phyloP scores from a whole-genome alignment of 1,140 invertebrate genomes.

The Riptortus pedestris region DNA sequence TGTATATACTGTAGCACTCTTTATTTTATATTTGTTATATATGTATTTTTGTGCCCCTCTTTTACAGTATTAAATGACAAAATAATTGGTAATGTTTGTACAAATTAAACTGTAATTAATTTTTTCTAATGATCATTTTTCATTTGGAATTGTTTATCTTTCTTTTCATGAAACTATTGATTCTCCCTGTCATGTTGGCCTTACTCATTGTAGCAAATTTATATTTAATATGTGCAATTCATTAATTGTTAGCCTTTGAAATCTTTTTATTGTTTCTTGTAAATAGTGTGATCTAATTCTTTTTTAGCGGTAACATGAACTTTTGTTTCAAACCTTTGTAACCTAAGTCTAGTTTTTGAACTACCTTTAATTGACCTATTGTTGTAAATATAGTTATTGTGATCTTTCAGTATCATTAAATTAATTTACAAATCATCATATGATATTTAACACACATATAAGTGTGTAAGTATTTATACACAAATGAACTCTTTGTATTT shows the following conservation, averaged over 20 bases:
- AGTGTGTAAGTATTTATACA: not conserved
- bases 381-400: slow-evolving; percentile 14
- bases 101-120: too few species aligned
- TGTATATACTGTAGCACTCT: not conserved
- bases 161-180: too few species aligned
- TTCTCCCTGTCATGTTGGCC: too few species aligned
- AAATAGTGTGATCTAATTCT: slow-evolving; percentile 14
- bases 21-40: not conserved
- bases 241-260: too few species aligned
- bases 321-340: not conserved
- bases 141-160: too few species aligned
- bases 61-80: too few species aligned
- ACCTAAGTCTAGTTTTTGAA: not conserved
- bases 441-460: too few species aligned
- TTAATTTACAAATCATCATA: not conserved
- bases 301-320: slow-evolving; percentile 9
- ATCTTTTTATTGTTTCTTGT: too few species aligned
- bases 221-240: too few species aligned
- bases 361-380: not conserved
- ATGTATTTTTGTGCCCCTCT: not conserved
- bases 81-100: too few species aligned
- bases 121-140: too few species aligned
- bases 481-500: not conserved
- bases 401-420: not conserved
- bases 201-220: too few species aligned